phyloP scores from a whole-genome alignment of 2,113 vertebrate genomes.

The Pygoscelis antarcticus region DNA sequence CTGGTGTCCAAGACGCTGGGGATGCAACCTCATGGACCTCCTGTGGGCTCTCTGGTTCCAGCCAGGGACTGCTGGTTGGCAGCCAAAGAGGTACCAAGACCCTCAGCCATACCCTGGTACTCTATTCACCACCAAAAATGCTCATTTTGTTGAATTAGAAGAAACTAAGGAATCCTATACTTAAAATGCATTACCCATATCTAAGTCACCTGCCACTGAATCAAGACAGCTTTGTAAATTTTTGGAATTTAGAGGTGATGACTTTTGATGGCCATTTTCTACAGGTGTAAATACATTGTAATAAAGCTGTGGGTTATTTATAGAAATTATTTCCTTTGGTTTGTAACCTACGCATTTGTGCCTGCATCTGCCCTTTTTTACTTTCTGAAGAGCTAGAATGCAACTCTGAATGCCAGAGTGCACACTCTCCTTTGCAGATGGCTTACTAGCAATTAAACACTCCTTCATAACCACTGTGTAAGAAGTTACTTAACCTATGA shows the following conservation, averaged over 20 bases:
- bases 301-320: background rate
- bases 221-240: background rate
- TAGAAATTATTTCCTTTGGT: background rate
- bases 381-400: background rate
- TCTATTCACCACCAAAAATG: background rate
- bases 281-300: background rate
- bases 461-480: background rate
- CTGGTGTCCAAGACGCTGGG: rapidly evolving
- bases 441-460: background rate
- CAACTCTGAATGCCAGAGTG: background rate
- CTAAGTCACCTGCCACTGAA: background rate
- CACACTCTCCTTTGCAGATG: background rate
- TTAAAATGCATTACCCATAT: background rate
- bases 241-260: background rate
- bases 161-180: background rate
- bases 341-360: background rate
- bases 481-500: background rate
- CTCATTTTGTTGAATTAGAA: background rate
- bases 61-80: rapidly evolving
- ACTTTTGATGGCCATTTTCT: background rate
- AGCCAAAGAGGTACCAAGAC: background rate
- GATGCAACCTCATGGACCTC: rapidly evolving
- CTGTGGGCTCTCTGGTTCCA: background rate
- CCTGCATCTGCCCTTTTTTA: background rate
- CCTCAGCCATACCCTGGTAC: background rate